These are phyloP conservation scores for Stichodactyla helianthus DNA, from an alignment of 64 coral and sea anemone genomes.

Conservation along the genomic window DNA sequence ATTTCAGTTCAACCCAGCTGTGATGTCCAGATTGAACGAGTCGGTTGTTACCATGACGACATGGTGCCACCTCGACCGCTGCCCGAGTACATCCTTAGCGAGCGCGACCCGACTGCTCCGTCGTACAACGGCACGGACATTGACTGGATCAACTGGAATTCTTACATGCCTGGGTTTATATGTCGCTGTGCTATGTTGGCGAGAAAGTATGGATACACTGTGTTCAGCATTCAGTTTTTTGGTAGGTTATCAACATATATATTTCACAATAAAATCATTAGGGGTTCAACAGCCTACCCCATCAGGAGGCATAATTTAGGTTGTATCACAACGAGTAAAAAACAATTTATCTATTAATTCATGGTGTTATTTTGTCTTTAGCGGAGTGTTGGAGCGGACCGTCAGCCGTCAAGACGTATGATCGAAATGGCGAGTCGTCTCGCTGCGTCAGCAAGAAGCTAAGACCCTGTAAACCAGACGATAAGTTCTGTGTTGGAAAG, in stretches of 20 bases:
- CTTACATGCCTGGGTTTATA: slow-evolving; percentile 55
- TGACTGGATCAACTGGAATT: slow-evolving; percentile 59
- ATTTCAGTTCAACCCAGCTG: slow-evolving; percentile 41
- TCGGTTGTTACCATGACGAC: slow-evolving; percentile 47
- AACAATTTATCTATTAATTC: background rate
- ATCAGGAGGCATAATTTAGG: too few species aligned
- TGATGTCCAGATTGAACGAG: slow-evolving; percentile 52
- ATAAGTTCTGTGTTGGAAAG: slow-evolving; percentile 49
- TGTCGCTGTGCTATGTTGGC: slow-evolving; percentile 49
- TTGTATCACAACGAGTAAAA: too few species aligned
- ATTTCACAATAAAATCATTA: too few species aligned
- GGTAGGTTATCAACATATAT: background rate
- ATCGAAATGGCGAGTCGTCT: slow-evolving; percentile 48
- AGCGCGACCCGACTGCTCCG: slow-evolving; percentile 27
- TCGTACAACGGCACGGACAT: slow-evolving; percentile 60
- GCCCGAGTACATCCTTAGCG: slow-evolving; percentile 46
- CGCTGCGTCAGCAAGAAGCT: slow-evolving; percentile 49
- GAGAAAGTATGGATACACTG: slow-evolving; percentile 18
- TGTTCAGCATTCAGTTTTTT: slow-evolving; percentile 55
- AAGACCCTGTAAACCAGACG: slow-evolving; percentile 53
- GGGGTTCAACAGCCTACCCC: too few species aligned
- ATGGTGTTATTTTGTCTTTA: background rate
- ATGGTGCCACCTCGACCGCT: slow-evolving; percentile 38
- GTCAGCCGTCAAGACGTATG: slow-evolving; percentile 46
- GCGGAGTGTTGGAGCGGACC: slow-evolving; percentile 85